Conservation (phyloP, 1,140 invertebrate genomes). For the Orchestia grillus region DNA sequence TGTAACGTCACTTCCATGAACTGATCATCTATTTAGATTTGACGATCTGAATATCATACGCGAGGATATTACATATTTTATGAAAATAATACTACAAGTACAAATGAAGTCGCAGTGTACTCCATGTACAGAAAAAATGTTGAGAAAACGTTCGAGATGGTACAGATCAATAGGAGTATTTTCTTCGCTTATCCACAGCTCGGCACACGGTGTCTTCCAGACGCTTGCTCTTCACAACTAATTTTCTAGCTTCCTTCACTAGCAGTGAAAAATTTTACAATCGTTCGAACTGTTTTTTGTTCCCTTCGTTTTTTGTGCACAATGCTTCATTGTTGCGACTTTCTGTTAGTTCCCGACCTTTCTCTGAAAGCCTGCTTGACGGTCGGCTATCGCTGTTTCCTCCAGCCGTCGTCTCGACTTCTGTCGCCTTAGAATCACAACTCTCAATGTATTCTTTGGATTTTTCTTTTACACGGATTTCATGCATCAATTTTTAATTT, state of each 20-base stretch:
- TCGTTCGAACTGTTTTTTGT: neutral
- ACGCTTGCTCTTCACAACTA: neutral
- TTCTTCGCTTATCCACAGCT: constrained; percentile 1
- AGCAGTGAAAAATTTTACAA: neutral
- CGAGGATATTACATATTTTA: neutral
- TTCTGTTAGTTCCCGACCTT: neutral
- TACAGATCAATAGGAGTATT: neutral
- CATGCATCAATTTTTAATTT: neutral
- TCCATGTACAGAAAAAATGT: neutral
- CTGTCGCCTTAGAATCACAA: neutral
- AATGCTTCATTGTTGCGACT: neutral
- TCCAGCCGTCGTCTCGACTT: neutral
- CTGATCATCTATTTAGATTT: neutral
- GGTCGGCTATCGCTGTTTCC: neutral
- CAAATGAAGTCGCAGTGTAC: neutral
- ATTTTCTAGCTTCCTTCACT: neutral
- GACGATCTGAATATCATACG: neutral
- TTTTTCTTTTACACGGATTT: neutral
- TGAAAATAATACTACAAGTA: neutral
- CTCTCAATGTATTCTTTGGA: neutral
- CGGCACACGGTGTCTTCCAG: neutral
- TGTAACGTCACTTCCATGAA: neutral
- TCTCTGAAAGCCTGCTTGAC: neutral
- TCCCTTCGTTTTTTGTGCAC: neutral
- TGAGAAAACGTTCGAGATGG: neutral